Evolutionary conservation across 2,888 invertebrate species (phyloP).

Genomic region (Erpobdella octoculata): DNA sequence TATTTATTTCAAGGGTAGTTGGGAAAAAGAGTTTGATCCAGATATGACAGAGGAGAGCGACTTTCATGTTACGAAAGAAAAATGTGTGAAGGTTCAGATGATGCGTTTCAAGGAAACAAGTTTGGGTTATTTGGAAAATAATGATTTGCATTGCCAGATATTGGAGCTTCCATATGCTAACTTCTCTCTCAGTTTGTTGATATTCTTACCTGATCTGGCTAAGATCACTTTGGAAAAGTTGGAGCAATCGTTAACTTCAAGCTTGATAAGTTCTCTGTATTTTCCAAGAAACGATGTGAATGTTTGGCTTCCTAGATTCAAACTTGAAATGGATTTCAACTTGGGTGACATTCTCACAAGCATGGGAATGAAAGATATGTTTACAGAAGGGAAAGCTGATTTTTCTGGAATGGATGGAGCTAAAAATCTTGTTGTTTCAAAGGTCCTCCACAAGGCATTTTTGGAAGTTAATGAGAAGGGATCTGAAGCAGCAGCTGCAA

Average conservation of each 20-base stretch:
- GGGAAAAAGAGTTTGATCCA: conserved; percentile 56
- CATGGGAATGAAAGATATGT: conserved; percentile 36
- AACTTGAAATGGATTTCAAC: conserved; percentile 33
- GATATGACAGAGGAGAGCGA: conserved; percentile 55
- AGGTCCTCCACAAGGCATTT: conserved; percentile 47
- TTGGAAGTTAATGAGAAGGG: conserved; percentile 43
- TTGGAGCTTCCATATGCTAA: conserved; percentile 20
- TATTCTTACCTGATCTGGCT: conserved; percentile 14
- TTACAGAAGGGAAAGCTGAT: conserved; percentile 41
- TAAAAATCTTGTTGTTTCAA: conserved; percentile 40
- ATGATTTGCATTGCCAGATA: conserved; percentile 18
- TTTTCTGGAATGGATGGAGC: conserved; percentile 43
- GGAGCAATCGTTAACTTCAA: conserved; percentile 21
- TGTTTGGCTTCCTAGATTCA: conserved; percentile 37
- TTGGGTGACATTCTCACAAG: conserved; percentile 28
- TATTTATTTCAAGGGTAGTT: conserved; percentile 50
- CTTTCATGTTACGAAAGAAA: conserved; percentile 8
- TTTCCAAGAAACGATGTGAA: conserved; percentile 28
- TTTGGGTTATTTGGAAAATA: not conserved
- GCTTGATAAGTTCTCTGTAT: conserved; percentile 1
- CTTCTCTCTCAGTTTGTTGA: conserved; percentile 9
- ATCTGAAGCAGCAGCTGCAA: conserved; percentile 42
- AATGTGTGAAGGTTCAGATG: not conserved
- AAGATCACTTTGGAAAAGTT: conserved; percentile 14
- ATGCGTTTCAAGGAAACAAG: not conserved